Conservation (phyloP, 1,140 invertebrate genomes). For the Pseudomyrmex concolor region DNA sequence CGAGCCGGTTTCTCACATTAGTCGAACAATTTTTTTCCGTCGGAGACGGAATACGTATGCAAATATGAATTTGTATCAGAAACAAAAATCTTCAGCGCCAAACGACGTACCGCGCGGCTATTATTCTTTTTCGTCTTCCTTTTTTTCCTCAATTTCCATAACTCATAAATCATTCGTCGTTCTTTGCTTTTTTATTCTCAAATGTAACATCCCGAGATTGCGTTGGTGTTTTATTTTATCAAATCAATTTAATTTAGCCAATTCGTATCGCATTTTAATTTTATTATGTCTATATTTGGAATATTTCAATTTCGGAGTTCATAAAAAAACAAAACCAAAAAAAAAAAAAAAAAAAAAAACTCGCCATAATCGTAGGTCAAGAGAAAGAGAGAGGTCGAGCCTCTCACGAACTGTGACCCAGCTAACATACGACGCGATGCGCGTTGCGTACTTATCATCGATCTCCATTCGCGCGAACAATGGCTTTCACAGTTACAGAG, state of each 20-base stretch:
- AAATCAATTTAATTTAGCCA: too few relatives aligned
- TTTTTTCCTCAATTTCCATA: background rate
- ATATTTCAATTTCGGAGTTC: too few relatives aligned
- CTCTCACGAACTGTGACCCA: constrained; percentile 33
- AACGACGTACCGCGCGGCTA: background rate
- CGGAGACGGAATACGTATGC: background rate
- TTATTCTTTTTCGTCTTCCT: background rate
- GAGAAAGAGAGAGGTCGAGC: constrained; percentile 20
- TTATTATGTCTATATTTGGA: background rate
- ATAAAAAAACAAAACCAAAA: too few relatives aligned
- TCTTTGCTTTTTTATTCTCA: too few relatives aligned
- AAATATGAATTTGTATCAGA: constrained; percentile 13
- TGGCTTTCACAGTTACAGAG: constrained; percentile 38
- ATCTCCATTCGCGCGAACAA: constrained; percentile 46
- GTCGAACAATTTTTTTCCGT: constrained; percentile 25
- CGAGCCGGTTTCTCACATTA: constrained; percentile 31
- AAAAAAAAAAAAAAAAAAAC: background rate
- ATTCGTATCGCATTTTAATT: background rate
- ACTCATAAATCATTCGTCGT: background rate
- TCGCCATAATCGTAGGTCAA: constrained; percentile 12
- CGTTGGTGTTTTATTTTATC: too few relatives aligned
- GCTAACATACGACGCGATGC: constrained; percentile 15
- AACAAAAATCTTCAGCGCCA: background rate
- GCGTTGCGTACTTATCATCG: constrained; percentile 43
- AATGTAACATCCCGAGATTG: too few relatives aligned